A percentile compares a stretch with the other conserved stretches of the same genome.
Evolutionary conservation across 2,113 vertebrate species (phyloP).

Genomic region (Petaurus breviceps): DNA sequence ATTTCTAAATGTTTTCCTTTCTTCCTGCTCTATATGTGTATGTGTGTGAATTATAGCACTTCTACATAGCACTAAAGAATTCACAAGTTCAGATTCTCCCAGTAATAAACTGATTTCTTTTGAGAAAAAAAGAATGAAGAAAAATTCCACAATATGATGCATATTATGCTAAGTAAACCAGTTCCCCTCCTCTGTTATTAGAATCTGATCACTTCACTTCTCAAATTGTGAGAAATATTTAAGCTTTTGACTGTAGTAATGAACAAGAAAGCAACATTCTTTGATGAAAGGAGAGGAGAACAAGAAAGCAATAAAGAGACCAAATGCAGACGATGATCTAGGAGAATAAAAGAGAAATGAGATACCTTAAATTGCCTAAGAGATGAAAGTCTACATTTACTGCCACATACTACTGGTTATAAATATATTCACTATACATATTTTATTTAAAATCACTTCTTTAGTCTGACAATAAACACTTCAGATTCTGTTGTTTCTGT

Average conservation of each 20-base stretch:
- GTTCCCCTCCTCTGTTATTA: constrained; percentile 1
- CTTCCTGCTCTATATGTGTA: neutral
- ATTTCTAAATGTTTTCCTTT: neutral
- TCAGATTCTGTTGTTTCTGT: neutral
- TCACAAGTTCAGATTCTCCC: neutral
- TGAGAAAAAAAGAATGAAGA: neutral
- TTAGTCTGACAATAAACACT: constrained; percentile 4
- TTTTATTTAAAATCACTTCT: neutral
- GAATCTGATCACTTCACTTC: neutral
- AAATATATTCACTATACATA: neutral
- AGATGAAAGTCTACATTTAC: neutral
- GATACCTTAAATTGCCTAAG: neutral
- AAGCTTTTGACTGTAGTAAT: neutral
- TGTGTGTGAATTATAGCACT: constrained; percentile 23
- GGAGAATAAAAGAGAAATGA: neutral
- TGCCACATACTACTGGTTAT: neutral
- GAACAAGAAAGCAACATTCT: neutral
- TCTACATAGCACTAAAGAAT: neutral
- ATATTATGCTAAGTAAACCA: neutral
- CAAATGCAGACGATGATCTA: neutral
- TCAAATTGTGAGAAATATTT: neutral
- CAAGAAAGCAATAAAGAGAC: neutral
- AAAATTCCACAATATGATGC: neutral
- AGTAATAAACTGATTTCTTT: neutral
- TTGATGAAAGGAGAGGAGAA: neutral